A percentile compares a stretch with the other conserved stretches of the same genome.
Evolutionary conservation across 2,797 vertebrate species (phyloP).

Genomic region (Parauchenoglanis ngamensis): DNA sequence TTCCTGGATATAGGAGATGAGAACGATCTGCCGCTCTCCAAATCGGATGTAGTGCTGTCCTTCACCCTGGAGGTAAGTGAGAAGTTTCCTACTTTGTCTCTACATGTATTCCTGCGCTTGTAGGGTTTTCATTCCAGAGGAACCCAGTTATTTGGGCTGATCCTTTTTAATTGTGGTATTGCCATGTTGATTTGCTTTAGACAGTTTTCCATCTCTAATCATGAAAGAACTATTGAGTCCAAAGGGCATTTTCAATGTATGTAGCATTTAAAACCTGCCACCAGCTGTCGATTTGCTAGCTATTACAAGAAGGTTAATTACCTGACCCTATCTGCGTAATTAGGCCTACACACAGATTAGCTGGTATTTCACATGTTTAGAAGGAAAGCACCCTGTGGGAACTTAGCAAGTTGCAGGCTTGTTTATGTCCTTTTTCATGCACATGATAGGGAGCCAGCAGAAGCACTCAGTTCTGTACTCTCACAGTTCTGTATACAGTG

Average conservation of each 20-base stretch:
- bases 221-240: neutral
- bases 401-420: neutral
- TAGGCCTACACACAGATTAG: neutral
- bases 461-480: neutral
- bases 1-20: slow-evolving; percentile 96
- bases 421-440: neutral
- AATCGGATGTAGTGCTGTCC: slow-evolving; percentile 90
- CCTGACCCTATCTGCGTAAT: neutral
- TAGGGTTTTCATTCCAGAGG: neutral
- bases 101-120: neutral
- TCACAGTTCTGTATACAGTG: neutral
- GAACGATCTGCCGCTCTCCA: slow-evolving; percentile 87
- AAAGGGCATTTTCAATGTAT: neutral
- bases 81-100: neutral
- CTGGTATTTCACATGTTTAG: neutral
- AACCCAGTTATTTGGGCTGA: neutral
- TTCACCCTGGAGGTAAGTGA: slow-evolving; percentile 90
- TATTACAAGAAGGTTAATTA: slow-evolving; percentile 16
- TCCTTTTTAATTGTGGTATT: neutral
- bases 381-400: neutral
- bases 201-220: neutral
- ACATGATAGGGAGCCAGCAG: neutral
- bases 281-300: neutral
- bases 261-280: neutral
- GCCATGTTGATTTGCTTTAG: neutral